Evolutionary conservation across 2,888 invertebrate genomes (phyloP).

Genomic region (Folsomia manolachei): DNA sequence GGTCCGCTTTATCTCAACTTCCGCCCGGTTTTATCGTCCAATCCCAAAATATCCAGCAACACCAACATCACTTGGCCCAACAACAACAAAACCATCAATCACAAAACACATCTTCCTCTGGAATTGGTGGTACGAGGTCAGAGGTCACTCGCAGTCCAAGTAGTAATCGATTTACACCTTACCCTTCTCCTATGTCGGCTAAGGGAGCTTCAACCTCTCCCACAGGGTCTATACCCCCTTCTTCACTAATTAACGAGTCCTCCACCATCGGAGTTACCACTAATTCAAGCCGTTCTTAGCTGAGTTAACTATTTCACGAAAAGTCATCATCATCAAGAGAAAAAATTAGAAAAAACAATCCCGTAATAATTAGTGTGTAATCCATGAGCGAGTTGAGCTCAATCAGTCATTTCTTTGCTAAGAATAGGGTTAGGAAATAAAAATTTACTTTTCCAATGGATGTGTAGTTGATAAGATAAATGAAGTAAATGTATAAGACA

Average conservation of each 20-base stretch:
- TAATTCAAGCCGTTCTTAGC: conserved; percentile 32
- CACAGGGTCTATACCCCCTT: conserved; percentile 46
- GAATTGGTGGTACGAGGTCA: conserved; percentile 29
- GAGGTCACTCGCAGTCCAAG: conserved; percentile 25
- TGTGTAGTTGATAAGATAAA: not conserved
- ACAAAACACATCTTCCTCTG: conserved; percentile 17
- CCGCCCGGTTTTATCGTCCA: conserved; percentile 48
- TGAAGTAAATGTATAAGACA: not conserved
- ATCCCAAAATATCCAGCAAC: conserved; percentile 38
- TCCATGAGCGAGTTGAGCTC: conserved; percentile 5
- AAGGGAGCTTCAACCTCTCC: conserved; percentile 48
- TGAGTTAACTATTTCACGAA: too few species aligned
- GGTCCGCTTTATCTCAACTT: conserved; percentile 52
- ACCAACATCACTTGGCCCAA: conserved; percentile 49
- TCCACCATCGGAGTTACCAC: conserved; percentile 25
- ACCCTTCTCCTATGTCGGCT: conserved; percentile 39
- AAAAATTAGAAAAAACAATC: too few species aligned
- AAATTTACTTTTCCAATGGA: too few species aligned
- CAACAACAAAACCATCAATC: conserved; percentile 49
- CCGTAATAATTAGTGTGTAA: not conserved
- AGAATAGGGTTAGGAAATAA: too few species aligned
- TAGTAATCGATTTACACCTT: conserved; percentile 47
- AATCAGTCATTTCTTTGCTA: not conserved
- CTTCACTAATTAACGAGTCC: conserved; percentile 40
- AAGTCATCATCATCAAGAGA: conserved; percentile 1